Conservation (phyloP, 2,797 vertebrate genomes). For the Florisuga fusca region DNA sequence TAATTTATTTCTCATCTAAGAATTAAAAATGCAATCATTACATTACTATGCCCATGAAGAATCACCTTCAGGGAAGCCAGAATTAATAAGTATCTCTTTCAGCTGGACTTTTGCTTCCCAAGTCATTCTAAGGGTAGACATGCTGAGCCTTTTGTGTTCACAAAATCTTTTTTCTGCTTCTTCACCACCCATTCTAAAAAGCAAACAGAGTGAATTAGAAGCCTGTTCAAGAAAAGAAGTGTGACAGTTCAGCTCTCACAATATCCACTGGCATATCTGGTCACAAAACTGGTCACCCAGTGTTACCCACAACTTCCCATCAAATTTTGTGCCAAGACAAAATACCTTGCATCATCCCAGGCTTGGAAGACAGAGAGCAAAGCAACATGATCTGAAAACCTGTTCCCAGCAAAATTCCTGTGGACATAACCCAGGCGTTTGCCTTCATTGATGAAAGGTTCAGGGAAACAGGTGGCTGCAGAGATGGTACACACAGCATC, state of each 20-base stretch:
- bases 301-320: not conserved
- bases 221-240: not conserved
- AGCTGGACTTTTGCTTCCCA: constrained; percentile 99
- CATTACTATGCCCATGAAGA: not conserved
- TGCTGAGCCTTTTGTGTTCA: constrained; percentile 95
- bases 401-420: constrained; percentile 91
- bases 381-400: constrained; percentile 95
- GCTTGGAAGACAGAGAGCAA: constrained; percentile 94
- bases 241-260: not conserved
- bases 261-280: not conserved
- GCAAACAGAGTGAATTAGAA: not conserved
- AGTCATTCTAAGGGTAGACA: constrained; percentile 96
- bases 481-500: constrained; percentile 95
- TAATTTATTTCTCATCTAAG: not conserved
- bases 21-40: not conserved
- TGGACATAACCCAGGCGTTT: constrained; percentile 92
- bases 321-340: not conserved
- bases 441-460: constrained; percentile 94
- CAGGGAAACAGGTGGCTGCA: constrained; percentile 93
- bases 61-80: constrained; percentile 95
- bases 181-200: constrained; percentile 90
- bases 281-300: not conserved
- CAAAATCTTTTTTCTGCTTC: constrained; percentile 93
- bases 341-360: constrained; percentile 93
- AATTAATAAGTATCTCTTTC: constrained; percentile 92